Evolutionary conservation across 1,140 invertebrate genomes (phyloP).

Genomic region (Scaptomyza graminum): DNA sequence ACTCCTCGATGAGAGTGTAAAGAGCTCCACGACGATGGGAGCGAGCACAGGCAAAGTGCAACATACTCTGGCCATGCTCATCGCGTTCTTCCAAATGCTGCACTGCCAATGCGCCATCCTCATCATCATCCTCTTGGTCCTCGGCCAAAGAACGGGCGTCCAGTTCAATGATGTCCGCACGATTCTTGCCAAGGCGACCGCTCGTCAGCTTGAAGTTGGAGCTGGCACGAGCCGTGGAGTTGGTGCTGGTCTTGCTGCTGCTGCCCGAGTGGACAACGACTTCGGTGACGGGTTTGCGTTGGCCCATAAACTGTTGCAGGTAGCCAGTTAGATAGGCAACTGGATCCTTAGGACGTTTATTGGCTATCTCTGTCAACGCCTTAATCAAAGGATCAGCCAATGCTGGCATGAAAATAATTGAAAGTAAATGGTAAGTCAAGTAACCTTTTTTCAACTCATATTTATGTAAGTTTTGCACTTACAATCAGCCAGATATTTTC

Average conservation of each 20-base stretch:
- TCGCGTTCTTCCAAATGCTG: constrained; percentile 85
- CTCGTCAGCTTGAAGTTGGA: constrained; percentile 25
- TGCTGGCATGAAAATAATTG: constrained; percentile 84
- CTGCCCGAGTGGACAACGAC: constrained; percentile 60
- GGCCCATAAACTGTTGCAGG: constrained; percentile 88
- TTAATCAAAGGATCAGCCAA: constrained; percentile 93
- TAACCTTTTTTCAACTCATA: too few relatives aligned
- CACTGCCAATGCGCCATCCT: constrained; percentile 41
- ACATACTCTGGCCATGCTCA: constrained; percentile 93
- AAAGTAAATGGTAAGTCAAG: not conserved
- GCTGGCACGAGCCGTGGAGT: constrained; percentile 55
- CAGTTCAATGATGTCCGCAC: constrained; percentile 56
- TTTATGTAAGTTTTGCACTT: constrained; percentile 79
- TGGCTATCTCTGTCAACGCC: constrained; percentile 93
- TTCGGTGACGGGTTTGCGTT: constrained; percentile 65
- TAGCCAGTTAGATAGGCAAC: constrained; percentile 92
- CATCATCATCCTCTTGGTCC: constrained; percentile 48
- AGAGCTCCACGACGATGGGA: constrained; percentile 90
- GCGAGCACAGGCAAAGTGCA: constrained; percentile 93
- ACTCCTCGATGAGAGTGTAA: constrained; percentile 90
- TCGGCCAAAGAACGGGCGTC: constrained; percentile 54
- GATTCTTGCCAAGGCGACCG: constrained; percentile 26
- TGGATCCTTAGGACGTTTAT: constrained; percentile 91
- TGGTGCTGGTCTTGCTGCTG: constrained; percentile 68
- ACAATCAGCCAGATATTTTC: constrained; percentile 92